Evolutionary conservation across 1,140 invertebrate species (phyloP).

Genomic region (Drosophila littoralis): DNA sequence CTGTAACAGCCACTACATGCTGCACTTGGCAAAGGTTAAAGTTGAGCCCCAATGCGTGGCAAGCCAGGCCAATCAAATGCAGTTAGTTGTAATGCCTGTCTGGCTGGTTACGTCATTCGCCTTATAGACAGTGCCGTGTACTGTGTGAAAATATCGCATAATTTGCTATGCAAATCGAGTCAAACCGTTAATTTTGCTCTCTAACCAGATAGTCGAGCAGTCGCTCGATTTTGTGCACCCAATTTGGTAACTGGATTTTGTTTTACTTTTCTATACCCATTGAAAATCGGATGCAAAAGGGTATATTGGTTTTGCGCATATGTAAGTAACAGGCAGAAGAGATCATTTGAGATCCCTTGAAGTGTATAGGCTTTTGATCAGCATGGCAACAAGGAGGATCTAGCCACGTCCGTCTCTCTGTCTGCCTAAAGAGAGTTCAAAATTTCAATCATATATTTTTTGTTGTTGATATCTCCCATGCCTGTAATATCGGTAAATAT

Average conservation of each 20-base stretch:
- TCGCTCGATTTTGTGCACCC: slow-evolving; percentile 76
- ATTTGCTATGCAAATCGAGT: slow-evolving; percentile 81
- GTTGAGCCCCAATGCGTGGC: slow-evolving; percentile 59
- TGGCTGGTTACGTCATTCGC: slow-evolving; percentile 52
- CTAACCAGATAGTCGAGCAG: slow-evolving; percentile 42
- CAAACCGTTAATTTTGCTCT: slow-evolving; percentile 71
- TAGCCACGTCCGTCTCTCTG: no score
- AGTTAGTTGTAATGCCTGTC: slow-evolving; percentile 23
- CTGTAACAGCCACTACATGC: slow-evolving; percentile 1
- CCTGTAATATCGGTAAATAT: no score
- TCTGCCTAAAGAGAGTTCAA: no score
- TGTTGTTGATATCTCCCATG: no score
- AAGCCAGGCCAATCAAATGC: slow-evolving; percentile 18
- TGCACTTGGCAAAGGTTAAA: slow-evolving; percentile 58
- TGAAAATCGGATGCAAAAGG: background rate
- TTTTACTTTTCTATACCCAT: background rate
- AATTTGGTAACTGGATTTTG: slow-evolving; percentile 81
- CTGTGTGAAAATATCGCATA: slow-evolving; percentile 78
- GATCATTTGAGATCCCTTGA: no score
- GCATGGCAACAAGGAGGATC: no score
- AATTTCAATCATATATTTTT: no score
- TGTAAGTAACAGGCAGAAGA: no score
- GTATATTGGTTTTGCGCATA: background rate
- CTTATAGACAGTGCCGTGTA: slow-evolving; percentile 32
- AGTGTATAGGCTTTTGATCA: no score